Conservation (phyloP, 2,797 vertebrate genomes). For the Pseudochirops corinnae region DNA sequence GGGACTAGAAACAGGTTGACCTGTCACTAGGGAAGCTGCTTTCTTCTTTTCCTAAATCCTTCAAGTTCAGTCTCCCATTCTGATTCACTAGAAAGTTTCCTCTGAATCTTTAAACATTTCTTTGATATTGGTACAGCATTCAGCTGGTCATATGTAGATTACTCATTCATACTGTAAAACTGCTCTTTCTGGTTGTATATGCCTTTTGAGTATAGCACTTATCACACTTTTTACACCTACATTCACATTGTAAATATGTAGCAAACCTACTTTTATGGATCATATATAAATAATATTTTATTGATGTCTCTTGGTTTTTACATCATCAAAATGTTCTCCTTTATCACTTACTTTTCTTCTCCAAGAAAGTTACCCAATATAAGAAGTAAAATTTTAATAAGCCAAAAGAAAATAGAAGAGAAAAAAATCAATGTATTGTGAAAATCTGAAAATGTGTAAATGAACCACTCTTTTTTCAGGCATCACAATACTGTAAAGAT, state of each 20-base stretch:
- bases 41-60: background rate
- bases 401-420: too few species aligned
- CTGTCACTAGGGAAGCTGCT: background rate
- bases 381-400: background rate
- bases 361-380: background rate
- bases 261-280: too few species aligned
- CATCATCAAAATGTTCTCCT: background rate
- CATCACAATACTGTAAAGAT: background rate
- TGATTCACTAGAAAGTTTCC: background rate
- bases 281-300: too few species aligned
- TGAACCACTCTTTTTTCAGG: too few species aligned
- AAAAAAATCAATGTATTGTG: background rate
- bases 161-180: too few species aligned
- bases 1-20: background rate
- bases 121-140: background rate
- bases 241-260: too few species aligned
- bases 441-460: background rate
- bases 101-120: background rate
- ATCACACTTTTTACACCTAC: too few species aligned
- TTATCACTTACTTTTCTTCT: background rate
- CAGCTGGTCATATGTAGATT: too few species aligned
- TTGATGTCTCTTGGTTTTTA: too few species aligned
- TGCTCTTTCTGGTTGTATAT: too few species aligned
- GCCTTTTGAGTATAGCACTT: too few species aligned
- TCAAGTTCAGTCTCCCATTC: background rate